Base-by-base conservation (phyloP, 2,888 invertebrate genomes). In the Acanthosepion lycidas region DNA sequence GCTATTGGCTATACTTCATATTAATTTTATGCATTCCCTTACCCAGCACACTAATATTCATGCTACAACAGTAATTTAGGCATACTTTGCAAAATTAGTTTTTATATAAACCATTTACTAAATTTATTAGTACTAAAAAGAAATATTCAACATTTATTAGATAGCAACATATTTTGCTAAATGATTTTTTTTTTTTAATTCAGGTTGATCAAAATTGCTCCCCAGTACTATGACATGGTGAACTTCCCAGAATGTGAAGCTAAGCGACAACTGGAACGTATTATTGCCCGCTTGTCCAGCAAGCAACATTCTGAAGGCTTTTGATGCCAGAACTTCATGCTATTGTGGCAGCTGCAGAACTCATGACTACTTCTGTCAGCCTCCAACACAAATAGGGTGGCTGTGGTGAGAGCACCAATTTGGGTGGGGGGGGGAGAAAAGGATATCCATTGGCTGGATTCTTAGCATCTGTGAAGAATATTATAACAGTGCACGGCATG, bases 191-290 rank as follows among this genome's bases (percentile, higher is more conserved):
- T 55, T 94, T 94, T 94, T 92, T 78, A 78, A 96, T 96, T 8
- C 96, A 98, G 99, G 99, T 98, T 99, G 94, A 98, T 99, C 49
- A 98, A 98, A 97, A 98, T 99, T 95, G 99, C 99, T 0, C 99
- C 99, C 0, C 99, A 99, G 97, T 99, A 99, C 98, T 99, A 99
- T 97, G 99, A 99, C 97, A 98, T 99, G 97, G 98, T 98, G 97
- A 99, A 99, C 98, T 99, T 99, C 98, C 99, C 99, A 0, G 98
- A 98, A 97, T 99, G 99, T 97, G 99, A 99, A 97, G 99, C 99
- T 15, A 98, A 99, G 97, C 98, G 99, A 94, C 96, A 97, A 64
- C 96, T 97, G 49, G 97, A 99, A 98, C 98, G 98, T 96, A 98
- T 99, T 95, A 99, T 99, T 97, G 98, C 98, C 94, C 98, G 99